Base-by-base conservation (phyloP, 2,888 invertebrate species). In the Sarcophaga subvicina region DNA sequence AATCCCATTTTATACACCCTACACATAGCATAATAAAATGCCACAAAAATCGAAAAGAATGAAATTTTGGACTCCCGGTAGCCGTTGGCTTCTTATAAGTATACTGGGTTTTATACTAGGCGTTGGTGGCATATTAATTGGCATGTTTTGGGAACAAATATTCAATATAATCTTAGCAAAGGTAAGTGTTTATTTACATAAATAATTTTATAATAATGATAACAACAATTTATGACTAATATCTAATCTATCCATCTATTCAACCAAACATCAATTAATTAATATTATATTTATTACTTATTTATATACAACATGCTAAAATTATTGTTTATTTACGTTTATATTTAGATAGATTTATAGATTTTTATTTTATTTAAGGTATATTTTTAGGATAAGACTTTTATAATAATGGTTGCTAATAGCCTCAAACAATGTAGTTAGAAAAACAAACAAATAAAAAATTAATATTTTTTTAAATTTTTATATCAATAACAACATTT, bases 111-210 rank as follows among this genome's bases (percentile, higher is more conserved):
- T 92, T 75, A 88, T 90, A 75, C 88, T 93, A 63, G 91, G 90
- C 14, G 82, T 92, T 14, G 90, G 91, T 69, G 93, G 93, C 81
- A 90, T 93, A 54, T 79, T 93, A 64, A 91, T 89, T 71, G 93
- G 92, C 67, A 91, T 94, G 89, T 93, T 93, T 90, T 94, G 94
- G 93, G 92, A 91, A 82, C 91, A 93, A 75, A 90, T 94, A 81
- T 93, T 93, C 89, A 90, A 91, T 86, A 89, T 88, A 81, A 92
- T 93, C 87, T 90, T 94, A 88, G 91, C 91, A 67, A 93, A 92
- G 92, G 94, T 94, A 90, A 90, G 85, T 63, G 4, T 47, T 60
- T 27, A 83, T n/a, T 67, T 62, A 76, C 63, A 37, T n/a, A 54
- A 66, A 25, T 25, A 54, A 64, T 66, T 80, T 49, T 10, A n/a